phyloP scores from a whole-genome alignment of 2,113 vertebrate species.

The Cephalophus harveyi region DNA sequence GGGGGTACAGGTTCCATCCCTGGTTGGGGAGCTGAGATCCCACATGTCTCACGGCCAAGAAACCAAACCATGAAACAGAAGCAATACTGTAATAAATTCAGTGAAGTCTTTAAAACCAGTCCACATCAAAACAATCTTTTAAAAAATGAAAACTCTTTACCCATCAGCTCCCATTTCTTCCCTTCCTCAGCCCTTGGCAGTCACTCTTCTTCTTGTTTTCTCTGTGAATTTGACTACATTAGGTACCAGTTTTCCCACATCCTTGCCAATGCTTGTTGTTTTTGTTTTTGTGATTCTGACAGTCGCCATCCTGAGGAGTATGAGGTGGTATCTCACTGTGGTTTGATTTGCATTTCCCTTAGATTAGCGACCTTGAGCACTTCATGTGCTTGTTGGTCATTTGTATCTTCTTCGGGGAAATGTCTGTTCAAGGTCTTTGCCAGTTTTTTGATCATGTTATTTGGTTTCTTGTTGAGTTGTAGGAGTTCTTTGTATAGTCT shows the following conservation, averaged over 20 bases:
- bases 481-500: background rate
- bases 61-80: background rate
- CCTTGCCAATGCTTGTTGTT: background rate
- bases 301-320: background rate
- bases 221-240: background rate
- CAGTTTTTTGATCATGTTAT: background rate
- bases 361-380: background rate
- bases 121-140: background rate
- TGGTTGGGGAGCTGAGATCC: background rate
- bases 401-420: background rate
- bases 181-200: background rate
- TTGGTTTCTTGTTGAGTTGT: background rate
- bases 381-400: background rate
- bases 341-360: conserved; percentile 38
- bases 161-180: background rate
- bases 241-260: background rate
- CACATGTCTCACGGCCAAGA: background rate
- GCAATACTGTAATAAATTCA: background rate
- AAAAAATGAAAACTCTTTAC: background rate
- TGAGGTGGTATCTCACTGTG: background rate
- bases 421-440: background rate
- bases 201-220: background rate
- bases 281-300: conserved; percentile 17
- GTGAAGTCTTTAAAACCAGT: background rate
- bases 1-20: background rate